Evolutionary conservation across 2,113 vertebrate genomes (phyloP), one percentile per base, ranked within the genome.

Genomic region (Thunnus thynnus): DNA sequence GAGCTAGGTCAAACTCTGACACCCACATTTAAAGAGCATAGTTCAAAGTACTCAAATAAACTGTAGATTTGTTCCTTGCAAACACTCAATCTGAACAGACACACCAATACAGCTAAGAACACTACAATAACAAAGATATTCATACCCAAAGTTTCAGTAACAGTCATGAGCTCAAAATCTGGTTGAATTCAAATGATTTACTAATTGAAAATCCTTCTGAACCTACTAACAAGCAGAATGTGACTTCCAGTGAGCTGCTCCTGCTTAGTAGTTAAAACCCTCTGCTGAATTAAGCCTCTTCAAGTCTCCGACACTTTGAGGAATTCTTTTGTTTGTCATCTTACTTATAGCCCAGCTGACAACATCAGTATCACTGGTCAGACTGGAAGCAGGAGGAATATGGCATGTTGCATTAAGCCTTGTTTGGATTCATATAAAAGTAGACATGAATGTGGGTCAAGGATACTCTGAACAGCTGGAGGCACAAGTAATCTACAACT

Each of bases 1-100:
- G 72, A 58, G 58, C 55, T 50, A 85, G 90, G 76, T 90, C 93
- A 83, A 66, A 83, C 73, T 78, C 47, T 36, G 44, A 68, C 52
- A 71, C 84, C n/a, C 25, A 57, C 25, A 41, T 41, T 57, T 36
- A 75, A 51, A 54, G 65, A 65, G 36, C 64, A 78, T 2, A 52
- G 44, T 30, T 70, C 58, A 60, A 47, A 65, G 11, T 13, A 10
- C 36, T 41, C 6, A 46, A 32, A 61, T 22, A 8, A 5, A 72
- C 56, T 25, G n/a, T 14, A 41, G 41, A 20, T 36, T 17, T 13
- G 20, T 22, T 27, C 8, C 20, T 44, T 57, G 2, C 17, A 3
- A 32, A 16, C 9, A 57, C 10, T 41, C 7, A 36, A 36, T 61
- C 54, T 64, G 20, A 57, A 50, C 18, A 30, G 27, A 30, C 27